These are phyloP conservation scores for Thunnus thynnus DNA, from an alignment of 2,113 vertebrate genomes.

Conservation along the genomic window DNA sequence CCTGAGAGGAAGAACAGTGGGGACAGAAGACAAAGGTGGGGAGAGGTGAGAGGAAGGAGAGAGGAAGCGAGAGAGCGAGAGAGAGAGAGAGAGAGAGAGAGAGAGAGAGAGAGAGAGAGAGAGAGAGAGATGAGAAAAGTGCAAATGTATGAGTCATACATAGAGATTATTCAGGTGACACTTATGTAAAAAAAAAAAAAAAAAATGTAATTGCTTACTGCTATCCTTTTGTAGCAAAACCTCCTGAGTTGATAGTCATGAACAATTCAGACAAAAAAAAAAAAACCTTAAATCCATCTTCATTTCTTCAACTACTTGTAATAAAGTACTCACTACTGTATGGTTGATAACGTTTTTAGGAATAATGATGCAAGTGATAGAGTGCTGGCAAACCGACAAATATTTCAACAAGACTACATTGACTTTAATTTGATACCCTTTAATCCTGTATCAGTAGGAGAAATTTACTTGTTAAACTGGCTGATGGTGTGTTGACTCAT, in stretches of 20 bases:
- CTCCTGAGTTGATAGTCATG: background rate
- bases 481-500: background rate
- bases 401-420: conserved; percentile 7
- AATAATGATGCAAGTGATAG: background rate
- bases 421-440: conserved; percentile 1
- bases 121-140: background rate
- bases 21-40: background rate
- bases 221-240: background rate
- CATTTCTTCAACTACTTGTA: background rate
- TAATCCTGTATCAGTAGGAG: background rate
- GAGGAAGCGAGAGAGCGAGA: background rate
- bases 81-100: too few relatives aligned
- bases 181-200: too few relatives aligned
- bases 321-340: too few relatives aligned
- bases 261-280: background rate
- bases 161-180: too few relatives aligned
- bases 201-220: too few relatives aligned
- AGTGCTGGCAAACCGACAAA: conserved; percentile 9
- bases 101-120: too few relatives aligned
- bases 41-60: background rate
- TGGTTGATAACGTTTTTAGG: background rate
- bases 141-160: background rate
- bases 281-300: background rate
- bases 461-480: background rate
- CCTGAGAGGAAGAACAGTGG: conserved; percentile 78